Percentiles rank a stretch among this genome's conserved stretches.
Evolutionary conservation across 2,113 vertebrate species (phyloP).

Genomic region (Eleginops maclovinus): DNA sequence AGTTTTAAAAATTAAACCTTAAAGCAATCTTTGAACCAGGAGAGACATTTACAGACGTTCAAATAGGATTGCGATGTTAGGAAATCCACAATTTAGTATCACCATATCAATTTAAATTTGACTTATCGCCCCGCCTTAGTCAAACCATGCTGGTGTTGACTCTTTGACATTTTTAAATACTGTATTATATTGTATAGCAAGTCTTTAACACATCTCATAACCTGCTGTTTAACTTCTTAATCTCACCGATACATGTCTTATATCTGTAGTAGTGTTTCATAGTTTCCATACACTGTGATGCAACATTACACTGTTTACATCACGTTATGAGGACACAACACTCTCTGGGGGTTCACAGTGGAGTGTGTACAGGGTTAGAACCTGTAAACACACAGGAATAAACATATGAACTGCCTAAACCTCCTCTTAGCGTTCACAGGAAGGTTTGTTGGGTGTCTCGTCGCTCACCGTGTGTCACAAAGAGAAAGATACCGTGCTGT

Average conservation of each 20-base stretch:
- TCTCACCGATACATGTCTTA: conserved; percentile 23
- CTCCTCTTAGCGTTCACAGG: not conserved
- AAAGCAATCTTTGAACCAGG: no score
- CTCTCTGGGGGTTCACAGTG: no score
- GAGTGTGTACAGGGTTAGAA: no score
- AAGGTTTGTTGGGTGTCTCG: not conserved
- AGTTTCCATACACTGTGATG: conserved; percentile 54
- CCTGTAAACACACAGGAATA: not conserved
- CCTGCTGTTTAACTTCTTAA: conserved; percentile 41
- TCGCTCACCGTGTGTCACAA: not conserved
- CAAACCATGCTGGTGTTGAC: not conserved
- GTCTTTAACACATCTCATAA: conserved; percentile 42
- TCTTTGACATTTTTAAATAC: conserved; percentile 26
- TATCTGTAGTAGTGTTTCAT: conserved; percentile 25
- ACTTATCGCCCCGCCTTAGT: no score
- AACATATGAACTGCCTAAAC: not conserved
- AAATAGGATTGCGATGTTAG: no score
- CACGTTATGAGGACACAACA: not conserved
- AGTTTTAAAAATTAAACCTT: no score
- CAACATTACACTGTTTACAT: conserved; percentile 18
- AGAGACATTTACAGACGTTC: no score
- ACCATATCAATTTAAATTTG: no score
- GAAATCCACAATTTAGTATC: no score
- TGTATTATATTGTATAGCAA: conserved; percentile 51
- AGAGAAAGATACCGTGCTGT: conserved; percentile 24